A percentile compares a stretch with the other conserved stretches of the same genome.
These are phyloP conservation scores for Opisthograptis luteolata DNA, from an alignment of 2,888 invertebrate species.

Conservation along the genomic window DNA sequence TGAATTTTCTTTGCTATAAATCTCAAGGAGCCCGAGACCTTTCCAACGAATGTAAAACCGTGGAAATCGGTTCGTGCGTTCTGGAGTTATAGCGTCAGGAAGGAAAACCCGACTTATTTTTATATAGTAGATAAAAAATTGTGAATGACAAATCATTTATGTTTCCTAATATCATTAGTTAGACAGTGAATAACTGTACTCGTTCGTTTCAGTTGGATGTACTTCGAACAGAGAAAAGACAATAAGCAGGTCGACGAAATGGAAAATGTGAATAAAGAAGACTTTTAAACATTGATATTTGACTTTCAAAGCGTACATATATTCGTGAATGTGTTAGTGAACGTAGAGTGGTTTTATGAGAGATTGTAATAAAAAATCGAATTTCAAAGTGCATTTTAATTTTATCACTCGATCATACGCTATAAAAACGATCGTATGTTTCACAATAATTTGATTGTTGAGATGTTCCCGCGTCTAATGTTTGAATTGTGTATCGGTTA, in stretches of 20 bases:
- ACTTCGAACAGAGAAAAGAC: constrained; percentile 81
- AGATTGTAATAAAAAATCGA: constrained; percentile 37
- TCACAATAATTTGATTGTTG: constrained; percentile 29
- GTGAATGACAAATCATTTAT: no score
- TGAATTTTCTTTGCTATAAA: no score
- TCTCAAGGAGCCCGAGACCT: no score
- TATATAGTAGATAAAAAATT: no score
- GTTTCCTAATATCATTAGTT: no score
- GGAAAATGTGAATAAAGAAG: constrained; percentile 52
- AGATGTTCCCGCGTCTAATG: constrained; percentile 37
- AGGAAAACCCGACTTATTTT: no score
- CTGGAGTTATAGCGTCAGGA: no score
- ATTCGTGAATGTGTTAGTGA: constrained; percentile 54
- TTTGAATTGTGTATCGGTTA: constrained; percentile 55
- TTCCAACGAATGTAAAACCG: no score
- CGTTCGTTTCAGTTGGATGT: constrained; percentile 86
- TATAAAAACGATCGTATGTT: constrained; percentile 33
- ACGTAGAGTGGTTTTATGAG: constrained; percentile 37
- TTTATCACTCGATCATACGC: constrained; percentile 15
- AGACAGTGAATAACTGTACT: constrained; percentile 10
- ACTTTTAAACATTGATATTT: constrained; percentile 45
- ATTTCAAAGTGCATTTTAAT: constrained; percentile 32
- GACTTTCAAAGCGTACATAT: constrained; percentile 47
- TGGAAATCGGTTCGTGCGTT: no score
- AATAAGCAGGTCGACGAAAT: constrained; percentile 49